Percentiles rank a stretch among this genome's conserved stretches.
Evolutionary conservation across 1,140 invertebrate species (phyloP).

Genomic region (Microplitis demolitor): DNA sequence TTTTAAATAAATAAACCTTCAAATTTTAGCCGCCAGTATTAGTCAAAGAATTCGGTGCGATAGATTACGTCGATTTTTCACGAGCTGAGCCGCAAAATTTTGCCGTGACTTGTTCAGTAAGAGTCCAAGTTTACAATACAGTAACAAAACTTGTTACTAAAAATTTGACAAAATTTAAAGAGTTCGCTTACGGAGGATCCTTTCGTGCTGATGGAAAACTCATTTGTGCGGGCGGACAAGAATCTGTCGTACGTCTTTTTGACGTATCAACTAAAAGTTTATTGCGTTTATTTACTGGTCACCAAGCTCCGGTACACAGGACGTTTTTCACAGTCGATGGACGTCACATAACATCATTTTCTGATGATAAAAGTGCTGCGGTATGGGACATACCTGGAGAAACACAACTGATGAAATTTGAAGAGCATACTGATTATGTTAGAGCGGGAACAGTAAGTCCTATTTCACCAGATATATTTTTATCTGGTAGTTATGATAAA

Average conservation of each 20-base stretch:
- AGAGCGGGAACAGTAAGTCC: conserved; percentile 81
- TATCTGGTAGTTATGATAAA: conserved; percentile 94
- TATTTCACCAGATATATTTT: conserved; percentile 73
- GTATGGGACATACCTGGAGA: conserved; percentile 92
- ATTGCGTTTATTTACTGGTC: conserved; percentile 66
- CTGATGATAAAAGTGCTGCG: conserved; percentile 89
- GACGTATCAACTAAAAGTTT: conserved; percentile 81
- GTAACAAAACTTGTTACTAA: conserved; percentile 83
- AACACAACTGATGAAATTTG: conserved; percentile 70
- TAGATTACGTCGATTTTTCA: conserved; percentile 90
- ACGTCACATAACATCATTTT: conserved; percentile 83
- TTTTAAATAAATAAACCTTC: background rate
- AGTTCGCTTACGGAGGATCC: conserved; percentile 83
- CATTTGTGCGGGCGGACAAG: conserved; percentile 86
- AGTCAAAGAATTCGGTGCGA: conserved; percentile 89
- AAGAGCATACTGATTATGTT: conserved; percentile 82
- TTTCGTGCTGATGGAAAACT: conserved; percentile 87
- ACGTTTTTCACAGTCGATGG: conserved; percentile 82
- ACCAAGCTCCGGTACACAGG: conserved; percentile 74
- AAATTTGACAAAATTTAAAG: conserved; percentile 84
- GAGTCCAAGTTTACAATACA: conserved; percentile 91
- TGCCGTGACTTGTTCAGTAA: conserved; percentile 87
- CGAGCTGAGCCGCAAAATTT: conserved; percentile 85
- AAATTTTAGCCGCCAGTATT: conserved; percentile 78
- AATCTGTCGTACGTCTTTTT: conserved; percentile 85